Evolutionary conservation across 2,113 vertebrate genomes (phyloP), one percentile per base, ranked within the genome.

Genomic region (Nicator chloris): DNA sequence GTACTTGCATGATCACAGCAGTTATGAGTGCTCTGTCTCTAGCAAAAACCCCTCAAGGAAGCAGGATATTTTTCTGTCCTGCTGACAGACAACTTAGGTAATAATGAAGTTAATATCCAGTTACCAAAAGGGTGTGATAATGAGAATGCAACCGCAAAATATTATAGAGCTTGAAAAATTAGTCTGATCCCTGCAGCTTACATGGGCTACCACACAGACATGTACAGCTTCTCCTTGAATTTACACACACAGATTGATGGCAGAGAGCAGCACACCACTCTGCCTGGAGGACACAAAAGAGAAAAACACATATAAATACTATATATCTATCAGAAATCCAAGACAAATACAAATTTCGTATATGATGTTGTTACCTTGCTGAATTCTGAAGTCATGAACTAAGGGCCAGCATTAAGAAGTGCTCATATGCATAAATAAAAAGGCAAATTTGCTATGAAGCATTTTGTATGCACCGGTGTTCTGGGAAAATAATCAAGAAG

Each of bases 171-270:
- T 60, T 27, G 51, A 39, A 63, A 63, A 24, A 21, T 37, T 10
- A 35, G 30, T 26, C 49, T 47, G n/a, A 42, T 7, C 13, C 27
- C 45, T 17, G 45, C 24, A 82, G 28, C 22, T 87, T 27, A 44
- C 10, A 6, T 15, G 21, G 39, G 12, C 50, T 63, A 30, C 23
- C 47, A 45, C 0, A 1, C 26, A 42, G 11, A 64, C 21, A n/a
- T 2, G 11, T 53, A n/a, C 72, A 65, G 27, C 26, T 79, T 91
- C 15, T 51, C 24, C 28, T 13, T 19, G 26, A 45, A 35, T 45
- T 63, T 51, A 54, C 0, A 2, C 47, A 70, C 65, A 42, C 11
- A n/a, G 19, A 45, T 0, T 39, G 30, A 50, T 33, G 37, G 31
- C 54, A 90, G 13, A 40, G 37, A 60, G 30, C 30, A 49, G 42